Base-by-base conservation (phyloP, 1,140 invertebrate genomes). In the Ceratina japonica region DNA sequence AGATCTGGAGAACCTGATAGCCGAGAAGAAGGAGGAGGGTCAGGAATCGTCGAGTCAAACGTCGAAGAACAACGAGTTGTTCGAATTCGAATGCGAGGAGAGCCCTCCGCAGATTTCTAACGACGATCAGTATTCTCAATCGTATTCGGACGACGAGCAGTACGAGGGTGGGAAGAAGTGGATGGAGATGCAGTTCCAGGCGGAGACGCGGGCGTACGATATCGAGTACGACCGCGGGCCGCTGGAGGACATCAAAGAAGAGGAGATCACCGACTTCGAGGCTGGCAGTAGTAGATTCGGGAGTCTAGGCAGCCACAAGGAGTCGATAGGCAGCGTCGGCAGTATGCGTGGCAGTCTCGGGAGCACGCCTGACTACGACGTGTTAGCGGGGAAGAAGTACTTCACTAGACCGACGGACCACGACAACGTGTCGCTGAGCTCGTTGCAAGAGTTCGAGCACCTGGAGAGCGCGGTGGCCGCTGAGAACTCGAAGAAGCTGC, bases 401-500 rank as follows among this genome's bases (percentile, higher is more conserved):
- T 96, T 97, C 87, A 95, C 95, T 0, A 94, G 94, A 85, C 94
- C 95, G 75, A 95, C 96, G 5, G 98, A 98, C 85, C 96, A 97
- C 89, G 98, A 98, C 91, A 97, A 98, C 91, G 93, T 98, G 27
- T 98, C 97, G 0, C 95, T 98, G 88, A 97, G 96, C 74, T 98
- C 97, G 10, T 93, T 98, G 75, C 97, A 98, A 91, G 98, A 99
- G 90, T 99, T 99, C 93, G 98, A 98, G 93, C 95, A 96, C 73
- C 91, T 99, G 8, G 98, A 99, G 92, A 95, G 94, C 86, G 95
- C 97, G 0, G 94, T 97, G 71, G 95, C 94, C 0, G 90, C 95
- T 49, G 95, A 96, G 87, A 95, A 94, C 69, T 86, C 89, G 0
- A 92, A 93, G 16, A 92, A 92, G 79, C 91, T 94, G 52, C 93